Conservation (phyloP, 2,797 vertebrate species). For the Sardinella longiceps region DNA sequence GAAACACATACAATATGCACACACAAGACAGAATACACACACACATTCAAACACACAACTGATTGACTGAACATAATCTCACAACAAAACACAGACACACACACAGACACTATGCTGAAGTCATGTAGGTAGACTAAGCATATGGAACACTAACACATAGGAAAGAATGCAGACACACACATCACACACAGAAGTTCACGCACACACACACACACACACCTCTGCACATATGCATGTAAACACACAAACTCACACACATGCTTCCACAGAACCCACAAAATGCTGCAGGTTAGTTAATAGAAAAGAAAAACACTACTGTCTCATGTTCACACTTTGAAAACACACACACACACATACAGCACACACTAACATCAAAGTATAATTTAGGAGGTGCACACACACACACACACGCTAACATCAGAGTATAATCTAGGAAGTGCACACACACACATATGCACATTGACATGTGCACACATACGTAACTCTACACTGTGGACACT, state of each 20-base stretch:
- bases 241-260: not conserved
- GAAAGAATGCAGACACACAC: conserved; percentile 10
- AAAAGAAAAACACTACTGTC: conserved; percentile 3
- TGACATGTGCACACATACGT: not conserved
- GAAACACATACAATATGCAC: not conserved
- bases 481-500: not conserved
- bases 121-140: not conserved
- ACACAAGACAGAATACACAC: not conserved
- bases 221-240: not conserved
- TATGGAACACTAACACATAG: not conserved
- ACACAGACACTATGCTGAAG: not conserved
- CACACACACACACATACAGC: conserved; percentile 23
- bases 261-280: not conserved
- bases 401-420: not conserved
- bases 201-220: not conserved
- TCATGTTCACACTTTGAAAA: not conserved
- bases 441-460: not conserved
- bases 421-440: no score
- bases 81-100: not conserved
- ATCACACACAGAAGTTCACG: not conserved
- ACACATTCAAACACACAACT: not conserved
- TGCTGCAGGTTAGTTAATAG: not conserved
- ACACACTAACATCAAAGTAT: not conserved
- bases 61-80: not conserved
- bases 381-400: not conserved